Evolutionary conservation across 2,888 invertebrate genomes (phyloP), one percentile per base, ranked within the genome.

Genomic region (Endomychus coccineus): DNA sequence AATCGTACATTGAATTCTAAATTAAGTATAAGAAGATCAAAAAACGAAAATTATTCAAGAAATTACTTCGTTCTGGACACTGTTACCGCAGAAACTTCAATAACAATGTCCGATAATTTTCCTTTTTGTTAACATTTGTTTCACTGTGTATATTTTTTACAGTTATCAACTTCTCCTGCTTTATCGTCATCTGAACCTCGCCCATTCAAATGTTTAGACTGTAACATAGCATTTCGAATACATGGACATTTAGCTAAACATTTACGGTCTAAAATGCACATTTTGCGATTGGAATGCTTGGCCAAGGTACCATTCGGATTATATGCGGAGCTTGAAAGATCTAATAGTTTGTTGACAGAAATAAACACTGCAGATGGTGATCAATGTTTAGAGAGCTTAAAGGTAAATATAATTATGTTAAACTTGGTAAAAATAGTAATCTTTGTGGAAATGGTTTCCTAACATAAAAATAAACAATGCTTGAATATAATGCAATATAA

Each of bases 161-260:
- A 67, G 67, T 55, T 66, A 43, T 64, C 64, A 16, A 61, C 67
- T 13, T 64, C 66, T 5, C 66, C 85, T 6, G 80, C 90, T 34
- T 70, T 80, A 5, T 85, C 86, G 1, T 83, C 86, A 9, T 83
- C 83, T 46, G 95, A 96, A 68, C 96, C 96, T 2, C 75, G 96
- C 32, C 95, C 96, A 11, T 97, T 95, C 64, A 88, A 92, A 57
- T 97, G 97, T 69, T 81, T 80, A 12, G 94, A 96, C 60, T 97
- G 97, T 64, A 89, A 88, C 60, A 88, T 92, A 50, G 95, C 94
- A 5, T 97, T 98, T 64, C 76, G 91, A 51, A 95, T 95, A 56
- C 95, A 94, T 58, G 97, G 96, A 0, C 96, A 96, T 66, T 70
- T 98, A 54, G 94, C 95, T 1, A 96, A 96, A 66, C 97, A 98